Evolutionary conservation across 2,888 invertebrate species (phyloP), one percentile per base, ranked within the genome.

Genomic region (Cheilosia scutellata): DNA sequence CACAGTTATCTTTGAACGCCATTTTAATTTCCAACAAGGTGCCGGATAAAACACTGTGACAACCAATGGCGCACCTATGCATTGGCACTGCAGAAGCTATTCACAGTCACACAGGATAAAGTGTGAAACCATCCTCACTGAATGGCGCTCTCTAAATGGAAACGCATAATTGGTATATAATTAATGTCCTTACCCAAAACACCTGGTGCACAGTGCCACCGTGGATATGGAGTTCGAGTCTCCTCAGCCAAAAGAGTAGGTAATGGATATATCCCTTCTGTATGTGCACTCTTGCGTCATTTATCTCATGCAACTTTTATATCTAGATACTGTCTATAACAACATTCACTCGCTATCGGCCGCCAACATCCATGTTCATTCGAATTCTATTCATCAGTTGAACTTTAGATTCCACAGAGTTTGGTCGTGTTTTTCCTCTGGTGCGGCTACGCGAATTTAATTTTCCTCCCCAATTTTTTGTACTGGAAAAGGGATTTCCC

Each of bases 381-480:
- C 40, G 47, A 2, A 13, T 70, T 65, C 60, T 53, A 75, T 62
- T 78, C 74, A 63, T 86, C 82, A 86, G 86, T 86, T 82, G 76
- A 86, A 86, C 86, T 86, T 86, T 86, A 82, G 86, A 82, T 82
- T 86, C 86, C 82, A 86, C 82, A 82, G 76, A 77, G 86, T 86
- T 82, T 86, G 57, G 86, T 76, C 66, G 86, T 86, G 72, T 72
- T 71, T 29, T 82, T 44, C 6, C 29, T 33, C 3, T 20, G 66
- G 58, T 44, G 42, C 72, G 62, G 82, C 42, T 72, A 66, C 68
- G 70, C 55, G 71, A 13, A 13, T 77, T 66, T 31, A 29, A 62
- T 62, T 63, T 49, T 31, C 75, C 58, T 53, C 70, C 51, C 42
- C 60, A 51, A 44, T 53, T 11, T 13, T 31, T 49, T 53, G 76